Base-by-base conservation (phyloP, 2,888 invertebrate species). In the Euzetes globulus region DNA sequence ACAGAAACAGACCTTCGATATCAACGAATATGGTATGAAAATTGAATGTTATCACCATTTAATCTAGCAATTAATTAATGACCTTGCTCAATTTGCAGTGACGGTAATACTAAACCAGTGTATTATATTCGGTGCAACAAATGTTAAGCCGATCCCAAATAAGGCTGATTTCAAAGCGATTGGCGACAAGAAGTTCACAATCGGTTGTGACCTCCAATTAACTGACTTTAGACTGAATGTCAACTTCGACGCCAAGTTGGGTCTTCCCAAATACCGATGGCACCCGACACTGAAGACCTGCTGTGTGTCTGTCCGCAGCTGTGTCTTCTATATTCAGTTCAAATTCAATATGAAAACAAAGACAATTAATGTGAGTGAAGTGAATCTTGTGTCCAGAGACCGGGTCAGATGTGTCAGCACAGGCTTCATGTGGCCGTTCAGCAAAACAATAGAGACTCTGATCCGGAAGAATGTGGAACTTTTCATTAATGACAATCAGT, bases 221-320 rank as follows among this genome's bases (percentile, higher is more conserved):
- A 15, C 41, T 5, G 41, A 68, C 68, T 68, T 68, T 15, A 68
- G 45, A 22, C 9, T 41, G 1, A 45, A 68, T 19, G 22, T 68
- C 22, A 68, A 68, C 45, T 68, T 68, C 22, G 68, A 68, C 45
- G 68, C 68, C 17, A 68, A 68, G 33, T 41, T 68, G 19, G 68
- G 68, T 11, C 1, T 68, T 19, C 68, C 41, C 15, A 45, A 45
- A 13, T 68, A 68, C 19, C 15, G 68, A 37, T 41, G 17, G 7
- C 37, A 68, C 19, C 68, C 68, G n/a, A 3, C n/a, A 3, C 33
- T 45, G n/a, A 68, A 68, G 19, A 68, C 68, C 11, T 37, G 41
- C 19, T 68, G 68, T 45, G 68, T 68, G 4, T 68, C 68, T 2
- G 0, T 37, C 13, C 41, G 33, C 3, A 68, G 45, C 4, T 68